Conservation (phyloP, 2,113 vertebrate species). For the Rhabdomys dilectus region DNA sequence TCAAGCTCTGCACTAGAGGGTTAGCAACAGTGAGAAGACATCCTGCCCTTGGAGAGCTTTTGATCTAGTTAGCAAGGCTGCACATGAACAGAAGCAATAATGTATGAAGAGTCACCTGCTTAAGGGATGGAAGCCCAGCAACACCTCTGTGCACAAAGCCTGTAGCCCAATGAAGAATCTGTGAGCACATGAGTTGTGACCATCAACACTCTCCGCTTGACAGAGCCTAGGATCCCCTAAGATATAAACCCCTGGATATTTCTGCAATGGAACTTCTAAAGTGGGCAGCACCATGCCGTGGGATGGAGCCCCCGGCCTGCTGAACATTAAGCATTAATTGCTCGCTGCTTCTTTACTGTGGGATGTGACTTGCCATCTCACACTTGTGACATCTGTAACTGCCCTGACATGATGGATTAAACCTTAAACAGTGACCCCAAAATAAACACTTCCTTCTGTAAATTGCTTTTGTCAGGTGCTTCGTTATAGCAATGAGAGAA, state of each 20-base stretch:
- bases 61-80: conserved; percentile 6
- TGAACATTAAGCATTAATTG: no score
- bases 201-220: accelerated
- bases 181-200: not conserved
- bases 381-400: not conserved
- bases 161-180: not conserved
- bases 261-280: not conserved
- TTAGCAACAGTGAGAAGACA: not conserved
- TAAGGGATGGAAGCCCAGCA: not conserved
- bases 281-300: no score
- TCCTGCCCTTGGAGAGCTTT: conserved; percentile 24
- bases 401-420: not conserved
- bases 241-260: not conserved
- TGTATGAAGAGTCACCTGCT: not conserved
- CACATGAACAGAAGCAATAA: not conserved
- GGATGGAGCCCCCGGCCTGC: not conserved
- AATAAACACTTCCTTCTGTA: not conserved
- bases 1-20: not conserved
- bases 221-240: not conserved
- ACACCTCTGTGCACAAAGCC: not conserved
- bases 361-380: not conserved
- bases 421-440: not conserved
- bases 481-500: not conserved
- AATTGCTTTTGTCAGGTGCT: not conserved
- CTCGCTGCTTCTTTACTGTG: not conserved